These are phyloP conservation scores for Microcebus tavaratra DNA, from an alignment of 2,113 vertebrate genomes.

Conservation along the genomic window DNA sequence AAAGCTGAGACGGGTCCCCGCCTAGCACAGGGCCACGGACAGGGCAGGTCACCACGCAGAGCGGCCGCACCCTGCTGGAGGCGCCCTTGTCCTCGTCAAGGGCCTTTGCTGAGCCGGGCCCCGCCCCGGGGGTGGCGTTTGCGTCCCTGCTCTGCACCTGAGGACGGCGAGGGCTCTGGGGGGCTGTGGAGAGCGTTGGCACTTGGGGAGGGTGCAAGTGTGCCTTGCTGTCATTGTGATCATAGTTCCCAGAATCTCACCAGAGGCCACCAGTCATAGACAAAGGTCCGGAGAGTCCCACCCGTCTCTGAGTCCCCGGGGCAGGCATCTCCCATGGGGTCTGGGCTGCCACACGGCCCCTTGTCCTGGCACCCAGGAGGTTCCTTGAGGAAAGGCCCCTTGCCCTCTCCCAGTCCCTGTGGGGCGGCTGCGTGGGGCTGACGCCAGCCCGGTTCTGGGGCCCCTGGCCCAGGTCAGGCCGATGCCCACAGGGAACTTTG, in stretches of 20 bases:
- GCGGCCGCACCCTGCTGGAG: neutral
- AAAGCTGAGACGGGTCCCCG: too few species aligned
- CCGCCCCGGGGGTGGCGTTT: neutral
- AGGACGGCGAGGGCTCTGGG: too few species aligned
- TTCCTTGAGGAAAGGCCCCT: too few species aligned
- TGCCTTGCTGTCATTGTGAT: too few species aligned
- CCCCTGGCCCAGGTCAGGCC: neutral
- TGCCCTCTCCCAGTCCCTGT: neutral
- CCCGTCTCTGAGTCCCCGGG: neutral
- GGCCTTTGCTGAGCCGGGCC: neutral
- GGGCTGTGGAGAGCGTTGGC: neutral
- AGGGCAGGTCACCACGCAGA: neutral
- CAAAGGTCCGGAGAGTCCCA: neutral
- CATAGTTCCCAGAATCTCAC: fast-evolving
- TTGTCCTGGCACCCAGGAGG: too few species aligned
- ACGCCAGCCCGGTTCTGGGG: neutral
- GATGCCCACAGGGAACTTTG: neutral
- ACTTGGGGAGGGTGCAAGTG: neutral
- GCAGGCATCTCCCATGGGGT: fast-evolving
- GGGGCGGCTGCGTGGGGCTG: neutral
- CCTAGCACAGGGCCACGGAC: too few species aligned
- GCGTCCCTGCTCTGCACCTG: neutral
- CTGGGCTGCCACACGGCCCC: fast-evolving
- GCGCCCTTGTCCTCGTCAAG: neutral
- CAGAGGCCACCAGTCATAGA: neutral